Evolutionary conservation across 2,113 vertebrate species (phyloP).

Genomic region (Chamaea fasciata): DNA sequence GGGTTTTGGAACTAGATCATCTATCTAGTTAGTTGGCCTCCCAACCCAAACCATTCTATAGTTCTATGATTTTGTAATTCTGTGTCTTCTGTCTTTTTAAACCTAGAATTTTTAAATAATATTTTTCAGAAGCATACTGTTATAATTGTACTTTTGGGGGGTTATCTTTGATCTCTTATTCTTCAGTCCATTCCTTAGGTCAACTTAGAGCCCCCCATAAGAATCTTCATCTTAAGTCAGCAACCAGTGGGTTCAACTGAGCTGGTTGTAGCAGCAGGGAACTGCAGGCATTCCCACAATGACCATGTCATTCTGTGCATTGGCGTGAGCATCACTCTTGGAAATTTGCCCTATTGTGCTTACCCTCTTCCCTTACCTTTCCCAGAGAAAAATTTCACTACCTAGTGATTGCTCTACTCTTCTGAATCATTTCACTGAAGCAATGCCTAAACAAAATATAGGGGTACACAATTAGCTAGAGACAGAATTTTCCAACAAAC

Average conservation of each 20-base stretch:
- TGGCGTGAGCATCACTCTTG: neutral
- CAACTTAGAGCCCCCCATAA: neutral
- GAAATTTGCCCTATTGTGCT: neutral
- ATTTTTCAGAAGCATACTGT: neutral
- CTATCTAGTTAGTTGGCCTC: neutral
- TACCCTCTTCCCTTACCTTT: neutral
- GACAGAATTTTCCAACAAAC: neutral
- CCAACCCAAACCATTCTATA: neutral
- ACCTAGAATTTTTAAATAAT: neutral
- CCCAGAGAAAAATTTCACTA: neutral
- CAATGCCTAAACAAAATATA: neutral
- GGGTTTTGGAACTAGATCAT: neutral
- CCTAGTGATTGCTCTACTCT: neutral
- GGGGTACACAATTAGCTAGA: neutral
- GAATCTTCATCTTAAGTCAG: neutral
- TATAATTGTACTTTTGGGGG: neutral
- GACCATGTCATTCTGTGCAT: neutral
- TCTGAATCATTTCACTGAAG: neutral
- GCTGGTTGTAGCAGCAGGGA: neutral
- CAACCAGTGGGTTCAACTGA: neutral
- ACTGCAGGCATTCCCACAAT: neutral
- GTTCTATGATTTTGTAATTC: neutral
- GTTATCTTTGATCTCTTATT: neutral
- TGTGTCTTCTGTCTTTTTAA: neutral
- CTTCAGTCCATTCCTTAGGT: neutral